These are phyloP conservation scores for Azemiops feae DNA, from an alignment of 2,113 vertebrate species.

Conservation along the genomic window DNA sequence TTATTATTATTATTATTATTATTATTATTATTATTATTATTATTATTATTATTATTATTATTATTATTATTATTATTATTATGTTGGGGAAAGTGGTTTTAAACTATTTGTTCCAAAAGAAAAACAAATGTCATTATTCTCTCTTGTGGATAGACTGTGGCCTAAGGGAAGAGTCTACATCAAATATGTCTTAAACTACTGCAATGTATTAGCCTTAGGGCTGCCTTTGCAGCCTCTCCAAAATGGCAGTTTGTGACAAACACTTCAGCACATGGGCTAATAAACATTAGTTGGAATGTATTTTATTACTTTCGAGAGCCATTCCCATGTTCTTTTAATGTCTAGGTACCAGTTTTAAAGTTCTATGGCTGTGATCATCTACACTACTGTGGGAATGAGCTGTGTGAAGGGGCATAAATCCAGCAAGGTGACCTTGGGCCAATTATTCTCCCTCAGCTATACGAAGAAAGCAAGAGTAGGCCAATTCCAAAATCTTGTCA, in stretches of 20 bases:
- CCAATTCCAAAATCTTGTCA: background rate
- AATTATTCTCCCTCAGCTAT: background rate
- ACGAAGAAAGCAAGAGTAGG: background rate
- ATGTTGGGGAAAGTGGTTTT: background rate
- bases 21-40: too few relatives aligned
- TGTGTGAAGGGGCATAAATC: background rate
- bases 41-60: too few relatives aligned
- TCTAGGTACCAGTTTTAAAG: background rate
- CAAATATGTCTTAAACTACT: background rate
- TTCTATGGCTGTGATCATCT: background rate
- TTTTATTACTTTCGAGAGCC: background rate
- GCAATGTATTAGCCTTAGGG: background rate
- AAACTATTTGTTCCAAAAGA: background rate
- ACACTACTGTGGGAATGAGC: background rate
- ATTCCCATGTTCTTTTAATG: background rate
- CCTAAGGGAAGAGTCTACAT: background rate
- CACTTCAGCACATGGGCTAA: background rate
- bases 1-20: too few relatives aligned
- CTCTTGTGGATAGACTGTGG: background rate
- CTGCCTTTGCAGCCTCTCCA: background rate
- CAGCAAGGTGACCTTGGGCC: background rate
- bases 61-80: too few relatives aligned
- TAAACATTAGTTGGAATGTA: background rate
- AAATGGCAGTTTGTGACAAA: background rate
- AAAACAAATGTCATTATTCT: background rate